Evolutionary conservation across 2,888 invertebrate genomes (phyloP).

Genomic region (Lithodes maja): DNA sequence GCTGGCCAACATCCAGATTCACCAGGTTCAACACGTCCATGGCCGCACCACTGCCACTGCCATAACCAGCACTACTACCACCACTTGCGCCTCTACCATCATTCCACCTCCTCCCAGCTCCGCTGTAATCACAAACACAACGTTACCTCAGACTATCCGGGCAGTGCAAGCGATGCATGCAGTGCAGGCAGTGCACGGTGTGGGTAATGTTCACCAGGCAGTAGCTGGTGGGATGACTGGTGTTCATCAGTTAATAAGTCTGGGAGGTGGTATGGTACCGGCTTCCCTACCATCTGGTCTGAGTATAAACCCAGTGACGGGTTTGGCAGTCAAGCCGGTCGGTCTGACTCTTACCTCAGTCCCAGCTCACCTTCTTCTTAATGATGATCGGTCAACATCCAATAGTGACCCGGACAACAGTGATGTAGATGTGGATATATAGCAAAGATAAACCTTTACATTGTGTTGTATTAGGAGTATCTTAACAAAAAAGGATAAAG

Average conservation of each 20-base stretch:
- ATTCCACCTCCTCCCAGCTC: conserved; percentile 34
- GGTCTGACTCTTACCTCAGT: conserved; percentile 62
- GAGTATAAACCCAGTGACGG: conserved; percentile 54
- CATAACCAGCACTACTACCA: conserved; percentile 34
- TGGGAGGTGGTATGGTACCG: conserved; percentile 59
- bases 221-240: conserved; percentile 43
- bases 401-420: conserved; percentile 66
- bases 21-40: conserved; percentile 72
- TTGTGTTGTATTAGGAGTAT: too few relatives aligned
- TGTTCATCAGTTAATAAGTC: conserved; percentile 61
- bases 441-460: conserved; percentile 51
- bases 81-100: conserved; percentile 43
- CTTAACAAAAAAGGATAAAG: too few relatives aligned
- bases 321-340: conserved; percentile 65
- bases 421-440: conserved; percentile 70
- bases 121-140: conserved; percentile 53
- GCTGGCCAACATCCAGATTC: conserved; percentile 80
- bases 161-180: conserved; percentile 70
- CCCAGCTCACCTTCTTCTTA: conserved; percentile 61
- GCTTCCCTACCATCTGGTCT: conserved; percentile 46
- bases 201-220: conserved; percentile 52
- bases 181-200: conserved; percentile 69
- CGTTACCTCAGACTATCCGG: conserved; percentile 64
- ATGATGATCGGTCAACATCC: conserved; percentile 66
- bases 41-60: conserved; percentile 37